These are phyloP conservation scores for Oreochromis tanganicae DNA, from an alignment of 2,113 vertebrate genomes.

Conservation along the genomic window DNA sequence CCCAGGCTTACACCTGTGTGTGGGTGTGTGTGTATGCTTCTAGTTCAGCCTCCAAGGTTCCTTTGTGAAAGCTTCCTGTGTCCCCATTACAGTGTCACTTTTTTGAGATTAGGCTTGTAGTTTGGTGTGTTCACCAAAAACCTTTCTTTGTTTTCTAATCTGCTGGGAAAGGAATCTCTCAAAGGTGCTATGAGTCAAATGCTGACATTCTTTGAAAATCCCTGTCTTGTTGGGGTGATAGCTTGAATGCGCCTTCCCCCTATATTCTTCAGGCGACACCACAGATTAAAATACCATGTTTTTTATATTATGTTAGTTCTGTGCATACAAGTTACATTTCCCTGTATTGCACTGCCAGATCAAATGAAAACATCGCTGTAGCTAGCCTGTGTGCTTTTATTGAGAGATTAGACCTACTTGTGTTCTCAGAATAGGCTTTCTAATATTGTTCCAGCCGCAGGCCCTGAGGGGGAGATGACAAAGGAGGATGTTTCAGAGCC, in stretches of 20 bases:
- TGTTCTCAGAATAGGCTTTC: conserved; percentile 46
- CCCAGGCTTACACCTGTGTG: not conserved
- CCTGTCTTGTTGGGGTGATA: not conserved
- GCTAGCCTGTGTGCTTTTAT: not conserved
- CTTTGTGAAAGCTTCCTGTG: not conserved
- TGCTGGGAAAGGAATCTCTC: not conserved
- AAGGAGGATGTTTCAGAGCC: conserved; percentile 73
- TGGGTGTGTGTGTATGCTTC: not conserved
- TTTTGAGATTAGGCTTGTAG: not conserved
- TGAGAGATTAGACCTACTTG: conserved; percentile 38
- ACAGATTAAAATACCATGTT: not conserved
- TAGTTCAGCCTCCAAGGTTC: not conserved
- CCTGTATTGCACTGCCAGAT: not conserved
- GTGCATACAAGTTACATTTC: not conserved
- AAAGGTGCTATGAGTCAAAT: not conserved
- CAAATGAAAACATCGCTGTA: not conserved
- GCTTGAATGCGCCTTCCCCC: not conserved
- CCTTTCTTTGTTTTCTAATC: not conserved
- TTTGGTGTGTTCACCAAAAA: not conserved
- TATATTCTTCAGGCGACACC: not conserved
- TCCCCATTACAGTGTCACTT: not conserved
- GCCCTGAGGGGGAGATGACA: conserved; percentile 71
- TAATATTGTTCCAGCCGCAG: conserved; percentile 32
- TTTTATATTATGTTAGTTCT: not conserved
- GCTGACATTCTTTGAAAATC: not conserved